A percentile compares a stretch with the other conserved stretches of the same genome.
Conservation (phyloP, 37 sponge, comb jelly and placozoan genomes). For the Hormiphora californensis region DNA sequence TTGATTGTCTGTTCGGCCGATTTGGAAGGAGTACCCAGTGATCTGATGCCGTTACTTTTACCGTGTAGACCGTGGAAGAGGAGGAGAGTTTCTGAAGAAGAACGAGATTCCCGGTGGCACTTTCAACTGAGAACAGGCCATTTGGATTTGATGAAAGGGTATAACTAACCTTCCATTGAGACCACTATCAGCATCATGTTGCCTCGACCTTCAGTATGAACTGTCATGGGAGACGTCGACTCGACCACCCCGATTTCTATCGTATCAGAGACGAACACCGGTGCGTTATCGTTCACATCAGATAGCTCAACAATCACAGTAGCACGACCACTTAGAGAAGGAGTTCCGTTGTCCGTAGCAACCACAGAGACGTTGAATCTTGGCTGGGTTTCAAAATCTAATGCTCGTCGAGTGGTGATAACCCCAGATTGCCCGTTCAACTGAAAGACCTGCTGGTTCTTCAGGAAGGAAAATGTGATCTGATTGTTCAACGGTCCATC, state of each 20-base stretch:
- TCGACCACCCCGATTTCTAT: conserved; percentile 31
- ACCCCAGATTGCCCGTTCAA: background rate
- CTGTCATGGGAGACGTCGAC: background rate
- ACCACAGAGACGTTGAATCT: background rate
- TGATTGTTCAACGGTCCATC: conserved; percentile 36
- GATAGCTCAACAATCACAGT: background rate
- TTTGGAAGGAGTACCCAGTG: background rate
- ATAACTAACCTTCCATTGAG: background rate
- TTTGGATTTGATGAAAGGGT: background rate
- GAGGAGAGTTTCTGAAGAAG: background rate
- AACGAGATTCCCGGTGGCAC: background rate
- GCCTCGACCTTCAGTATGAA: conserved; percentile 19
- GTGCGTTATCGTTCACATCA: conserved; percentile 45
- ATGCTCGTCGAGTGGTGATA: background rate
- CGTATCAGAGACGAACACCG: background rate
- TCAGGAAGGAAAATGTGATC: background rate
- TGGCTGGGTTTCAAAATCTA: conserved; percentile 6
- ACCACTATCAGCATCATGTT: conserved; percentile 14
- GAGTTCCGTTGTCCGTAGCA: conserved; percentile 3
- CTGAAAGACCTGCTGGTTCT: background rate
- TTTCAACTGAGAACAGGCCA: conserved; percentile 2
- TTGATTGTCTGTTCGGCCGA: background rate
- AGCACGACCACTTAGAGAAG: background rate
- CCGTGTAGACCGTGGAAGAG: background rate
- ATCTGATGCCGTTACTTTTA: background rate